These are phyloP conservation scores for Melieria picta DNA, from an alignment of 2,888 invertebrate species.

Conservation along the genomic window DNA sequence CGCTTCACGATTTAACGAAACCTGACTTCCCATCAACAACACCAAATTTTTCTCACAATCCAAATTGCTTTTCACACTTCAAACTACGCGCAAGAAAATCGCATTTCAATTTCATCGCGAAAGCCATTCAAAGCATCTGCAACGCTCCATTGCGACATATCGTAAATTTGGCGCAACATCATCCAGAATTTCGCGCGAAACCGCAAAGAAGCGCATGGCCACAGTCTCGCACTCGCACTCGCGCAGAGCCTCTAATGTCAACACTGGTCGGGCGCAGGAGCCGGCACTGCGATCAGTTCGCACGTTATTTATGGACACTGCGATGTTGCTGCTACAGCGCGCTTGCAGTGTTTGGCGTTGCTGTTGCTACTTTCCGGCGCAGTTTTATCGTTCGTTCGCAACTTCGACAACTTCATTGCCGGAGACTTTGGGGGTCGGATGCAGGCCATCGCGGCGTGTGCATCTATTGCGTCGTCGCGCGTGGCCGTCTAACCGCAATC, in stretches of 20 bases:
- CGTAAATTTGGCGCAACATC: not conserved
- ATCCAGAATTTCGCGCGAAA: not conserved
- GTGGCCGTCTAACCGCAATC: not conserved
- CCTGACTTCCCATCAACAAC: not conserved
- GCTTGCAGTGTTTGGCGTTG: conserved; percentile 53
- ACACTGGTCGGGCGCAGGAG: too few species aligned
- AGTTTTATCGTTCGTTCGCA: too few species aligned
- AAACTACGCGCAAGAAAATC: not conserved
- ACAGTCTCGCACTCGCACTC: not conserved
- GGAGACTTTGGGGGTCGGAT: too few species aligned
- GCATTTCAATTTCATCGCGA: not conserved
- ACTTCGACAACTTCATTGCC: too few species aligned
- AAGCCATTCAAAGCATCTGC: not conserved
- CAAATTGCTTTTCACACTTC: not conserved
- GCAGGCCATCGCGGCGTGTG: conserved; percentile 9
- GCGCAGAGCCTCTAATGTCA: too few species aligned
- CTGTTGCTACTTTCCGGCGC: too few species aligned
- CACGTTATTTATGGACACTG: conserved; percentile 14
- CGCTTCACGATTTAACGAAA: not conserved
- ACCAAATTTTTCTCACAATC: not conserved
- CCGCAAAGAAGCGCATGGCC: not conserved
- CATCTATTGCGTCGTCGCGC: too few species aligned
- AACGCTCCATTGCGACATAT: not conserved
- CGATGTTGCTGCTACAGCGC: conserved; percentile 55
- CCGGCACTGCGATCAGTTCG: conserved; percentile 25